Evolutionary conservation across 2,888 invertebrate genomes (phyloP).

Genomic region (Dolomedes plantarius): DNA sequence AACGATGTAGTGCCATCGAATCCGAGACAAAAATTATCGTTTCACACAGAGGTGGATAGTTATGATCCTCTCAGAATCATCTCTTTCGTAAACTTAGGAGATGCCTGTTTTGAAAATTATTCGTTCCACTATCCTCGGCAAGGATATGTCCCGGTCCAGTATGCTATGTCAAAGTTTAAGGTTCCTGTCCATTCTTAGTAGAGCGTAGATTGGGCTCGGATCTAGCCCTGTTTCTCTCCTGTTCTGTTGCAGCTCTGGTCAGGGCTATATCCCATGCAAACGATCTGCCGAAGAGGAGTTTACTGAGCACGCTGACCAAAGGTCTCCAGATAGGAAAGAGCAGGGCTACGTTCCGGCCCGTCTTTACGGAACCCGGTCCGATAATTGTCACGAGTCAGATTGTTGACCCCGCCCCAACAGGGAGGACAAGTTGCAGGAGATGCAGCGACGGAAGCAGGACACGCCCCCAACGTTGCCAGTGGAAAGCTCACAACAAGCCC

Average conservation of each 20-base stretch:
- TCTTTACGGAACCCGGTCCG: conserved; percentile 43
- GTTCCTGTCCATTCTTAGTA: conserved; percentile 15
- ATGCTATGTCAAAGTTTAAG: background rate
- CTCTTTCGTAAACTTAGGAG: too few species aligned
- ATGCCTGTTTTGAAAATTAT: too few species aligned
- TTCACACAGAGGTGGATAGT: too few species aligned
- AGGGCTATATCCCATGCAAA: conserved; percentile 66
- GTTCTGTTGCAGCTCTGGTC: conserved; percentile 72
- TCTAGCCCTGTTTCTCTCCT: conserved; percentile 72
- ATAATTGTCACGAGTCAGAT: conserved; percentile 66
- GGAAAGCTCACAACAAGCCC: conserved; percentile 30
- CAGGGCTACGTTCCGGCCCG: conserved; percentile 70
- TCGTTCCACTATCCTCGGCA: background rate
- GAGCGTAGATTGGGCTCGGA: conserved; percentile 55
- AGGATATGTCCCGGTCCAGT: background rate
- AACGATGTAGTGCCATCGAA: too few species aligned
- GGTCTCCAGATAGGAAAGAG: conserved; percentile 69
- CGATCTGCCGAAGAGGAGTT: conserved; percentile 61
- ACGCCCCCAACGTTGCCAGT: conserved; percentile 63
- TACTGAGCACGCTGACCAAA: conserved; percentile 66
- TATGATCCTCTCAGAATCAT: too few species aligned
- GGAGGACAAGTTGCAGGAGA: conserved; percentile 87
- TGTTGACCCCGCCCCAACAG: conserved; percentile 78
- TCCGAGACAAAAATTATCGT: too few species aligned
- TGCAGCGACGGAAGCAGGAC: conserved; percentile 82